These are phyloP conservation scores for Pammene fasciana DNA, from an alignment of 2,888 invertebrate species.

Conservation along the genomic window DNA sequence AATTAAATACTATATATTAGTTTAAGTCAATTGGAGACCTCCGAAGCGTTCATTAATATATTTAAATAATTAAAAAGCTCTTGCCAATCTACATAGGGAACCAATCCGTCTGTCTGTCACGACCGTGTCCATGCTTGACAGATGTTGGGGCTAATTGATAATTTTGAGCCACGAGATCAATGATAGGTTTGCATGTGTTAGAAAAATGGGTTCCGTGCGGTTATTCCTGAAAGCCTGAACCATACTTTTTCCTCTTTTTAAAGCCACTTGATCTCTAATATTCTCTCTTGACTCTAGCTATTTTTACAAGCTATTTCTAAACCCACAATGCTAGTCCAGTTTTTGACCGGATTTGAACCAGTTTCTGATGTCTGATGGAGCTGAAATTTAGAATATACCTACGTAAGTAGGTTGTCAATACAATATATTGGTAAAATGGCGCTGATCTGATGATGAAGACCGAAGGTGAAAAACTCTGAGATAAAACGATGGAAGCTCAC, in stretches of 20 bases:
- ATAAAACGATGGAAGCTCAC: no score
- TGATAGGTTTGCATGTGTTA: slow-evolving; percentile 30
- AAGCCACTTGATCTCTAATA: no score
- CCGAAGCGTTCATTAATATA: slow-evolving; percentile 40
- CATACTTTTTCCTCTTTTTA: background rate
- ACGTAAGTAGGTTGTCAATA: no score
- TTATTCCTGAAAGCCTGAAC: background rate
- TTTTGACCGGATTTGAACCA: no score
- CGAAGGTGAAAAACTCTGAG: no score
- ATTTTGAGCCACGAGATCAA: slow-evolving; percentile 70
- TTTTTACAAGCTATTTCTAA: no score
- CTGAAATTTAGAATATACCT: no score
- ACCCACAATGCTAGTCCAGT: no score
- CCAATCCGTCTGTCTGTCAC: slow-evolving; percentile 53
- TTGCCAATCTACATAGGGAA: slow-evolving; percentile 37
- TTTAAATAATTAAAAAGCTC: slow-evolving; percentile 38
- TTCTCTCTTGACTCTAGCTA: no score
- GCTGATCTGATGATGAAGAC: no score
- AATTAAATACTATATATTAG: slow-evolving; percentile 43
- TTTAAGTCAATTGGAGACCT: slow-evolving; percentile 42
- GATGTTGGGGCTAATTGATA: slow-evolving; percentile 72
- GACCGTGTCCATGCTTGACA: slow-evolving; percentile 53
- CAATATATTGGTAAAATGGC: no score
- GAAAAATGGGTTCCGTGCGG: slow-evolving; percentile 25
- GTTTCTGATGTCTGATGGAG: no score